A percentile compares a stretch with the other conserved stretches of the same genome.
Evolutionary conservation across 2,797 vertebrate species (phyloP).

Genomic region (Gobio occitaniae): DNA sequence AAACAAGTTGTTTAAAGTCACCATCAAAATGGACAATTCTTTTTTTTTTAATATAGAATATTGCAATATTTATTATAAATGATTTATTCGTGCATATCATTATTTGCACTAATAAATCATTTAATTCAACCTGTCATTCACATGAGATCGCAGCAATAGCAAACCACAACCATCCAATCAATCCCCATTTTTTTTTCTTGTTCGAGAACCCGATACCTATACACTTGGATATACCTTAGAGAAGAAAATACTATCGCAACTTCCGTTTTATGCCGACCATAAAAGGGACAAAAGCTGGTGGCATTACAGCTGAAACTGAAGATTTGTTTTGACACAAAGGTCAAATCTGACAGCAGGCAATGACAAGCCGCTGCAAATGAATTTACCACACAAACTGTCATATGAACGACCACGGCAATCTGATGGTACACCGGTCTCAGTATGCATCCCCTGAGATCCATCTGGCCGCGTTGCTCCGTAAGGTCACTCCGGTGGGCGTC

Average conservation of each 20-base stretch:
- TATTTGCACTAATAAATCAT: not conserved
- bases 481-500: conserved; percentile 33
- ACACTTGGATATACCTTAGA: too few species aligned
- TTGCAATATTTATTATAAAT: too few species aligned
- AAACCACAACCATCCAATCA: not conserved
- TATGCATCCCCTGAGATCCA: conserved; percentile 42
- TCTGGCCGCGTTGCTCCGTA: conserved; percentile 14
- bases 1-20: conserved; percentile 1
- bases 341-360: conserved; percentile 22
- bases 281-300: not conserved
- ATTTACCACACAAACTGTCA: not conserved
- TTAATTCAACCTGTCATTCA: not conserved
- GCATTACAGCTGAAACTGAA: not conserved
- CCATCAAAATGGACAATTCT: not conserved
- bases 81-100: too few species aligned
- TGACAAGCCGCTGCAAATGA: conserved; percentile 29
- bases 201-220: too few species aligned
- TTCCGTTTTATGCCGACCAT: not conserved
- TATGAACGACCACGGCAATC: not conserved
- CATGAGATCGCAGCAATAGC: not conserved
- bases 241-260: not conserved
- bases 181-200: not conserved
- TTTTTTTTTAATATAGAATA: too few species aligned
- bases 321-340: conserved; percentile 25
- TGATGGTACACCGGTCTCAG: conserved; percentile 12